Evolutionary conservation across 2,113 vertebrate species (phyloP).

Genomic region (Siniperca knerii): DNA sequence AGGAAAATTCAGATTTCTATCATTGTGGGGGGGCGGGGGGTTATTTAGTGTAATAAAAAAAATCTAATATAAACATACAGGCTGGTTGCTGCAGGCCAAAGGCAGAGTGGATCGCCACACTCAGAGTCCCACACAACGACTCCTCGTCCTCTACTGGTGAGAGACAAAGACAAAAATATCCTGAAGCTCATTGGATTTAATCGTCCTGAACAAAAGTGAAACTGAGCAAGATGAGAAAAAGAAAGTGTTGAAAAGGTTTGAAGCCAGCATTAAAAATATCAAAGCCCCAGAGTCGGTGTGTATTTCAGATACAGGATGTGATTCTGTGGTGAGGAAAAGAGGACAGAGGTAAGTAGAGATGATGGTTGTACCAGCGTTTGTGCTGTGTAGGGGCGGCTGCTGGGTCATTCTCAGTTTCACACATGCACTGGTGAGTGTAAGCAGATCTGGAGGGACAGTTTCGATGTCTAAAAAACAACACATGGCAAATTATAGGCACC

Average conservation of each 20-base stretch:
- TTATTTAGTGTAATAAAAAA: not conserved
- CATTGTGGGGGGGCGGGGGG: not conserved
- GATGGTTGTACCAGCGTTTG: slow-evolving; percentile 52
- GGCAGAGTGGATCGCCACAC: slow-evolving; percentile 79
- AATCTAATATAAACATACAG: slow-evolving; percentile 59
- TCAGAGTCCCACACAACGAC: slow-evolving; percentile 79
- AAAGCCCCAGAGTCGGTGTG: not conserved
- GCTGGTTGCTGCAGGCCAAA: slow-evolving; percentile 76
- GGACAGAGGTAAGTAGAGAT: not conserved
- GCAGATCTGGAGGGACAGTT: slow-evolving; percentile 83
- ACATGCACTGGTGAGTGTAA: slow-evolving; percentile 83
- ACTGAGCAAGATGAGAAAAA: not conserved
- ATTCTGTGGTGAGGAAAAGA: not conserved
- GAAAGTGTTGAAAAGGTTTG: not conserved
- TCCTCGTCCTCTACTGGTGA: slow-evolving; percentile 49
- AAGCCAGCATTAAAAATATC: not conserved
- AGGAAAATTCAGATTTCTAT: not conserved
- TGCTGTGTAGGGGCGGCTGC: slow-evolving; percentile 76
- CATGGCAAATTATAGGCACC: not conserved
- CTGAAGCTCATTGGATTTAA: not conserved
- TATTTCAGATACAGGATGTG: slow-evolving; percentile 36
- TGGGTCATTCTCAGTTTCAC: slow-evolving; percentile 86
- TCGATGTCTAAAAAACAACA: slow-evolving; percentile 74
- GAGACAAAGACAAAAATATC: slow-evolving; percentile 27
- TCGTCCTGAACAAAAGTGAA: not conserved